A percentile compares a stretch with the other conserved stretches of the same genome.
phyloP scores from a whole-genome alignment of 2,113 vertebrate species.

The Malurus cyaneus region DNA sequence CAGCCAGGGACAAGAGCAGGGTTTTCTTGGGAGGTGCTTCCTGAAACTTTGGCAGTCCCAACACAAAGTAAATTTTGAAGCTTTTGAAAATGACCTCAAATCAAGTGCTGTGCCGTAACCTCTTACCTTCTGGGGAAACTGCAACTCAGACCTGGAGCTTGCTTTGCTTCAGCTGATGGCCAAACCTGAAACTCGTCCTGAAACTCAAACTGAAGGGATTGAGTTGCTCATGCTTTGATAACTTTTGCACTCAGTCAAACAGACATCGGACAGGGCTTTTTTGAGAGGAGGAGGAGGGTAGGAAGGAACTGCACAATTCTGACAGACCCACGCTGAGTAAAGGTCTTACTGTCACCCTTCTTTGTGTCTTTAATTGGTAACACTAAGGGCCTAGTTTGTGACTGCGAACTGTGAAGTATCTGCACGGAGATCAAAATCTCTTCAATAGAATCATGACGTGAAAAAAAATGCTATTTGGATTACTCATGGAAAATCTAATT shows the following conservation, averaged over 20 bases:
- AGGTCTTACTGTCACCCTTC: background rate
- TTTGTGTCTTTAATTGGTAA: background rate
- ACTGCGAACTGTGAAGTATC: background rate
- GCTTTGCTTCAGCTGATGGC: background rate
- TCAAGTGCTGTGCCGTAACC: background rate
- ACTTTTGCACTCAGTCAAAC: background rate
- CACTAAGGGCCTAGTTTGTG: background rate
- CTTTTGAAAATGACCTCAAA: background rate
- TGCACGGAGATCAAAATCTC: conserved; percentile 15
- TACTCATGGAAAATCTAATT: conserved; percentile 59
- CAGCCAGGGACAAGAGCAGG: background rate
- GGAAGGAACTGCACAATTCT: background rate
- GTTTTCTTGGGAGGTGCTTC: background rate
- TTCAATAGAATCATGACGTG: background rate
- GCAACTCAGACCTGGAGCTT: background rate
- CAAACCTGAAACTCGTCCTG: background rate
- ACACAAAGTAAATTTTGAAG: background rate
- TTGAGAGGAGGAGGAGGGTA: background rate
- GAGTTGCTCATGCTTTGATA: background rate
- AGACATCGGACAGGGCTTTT: background rate
- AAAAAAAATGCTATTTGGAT: background rate
- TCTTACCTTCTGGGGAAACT: background rate
- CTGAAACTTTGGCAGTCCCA: background rate
- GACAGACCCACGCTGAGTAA: background rate
- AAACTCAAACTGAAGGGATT: background rate